A percentile compares a stretch with the other conserved stretches of the same genome.
These are phyloP conservation scores for Orycteropus afer DNA, from an alignment of 2,113 vertebrate species.

Conservation along the genomic window DNA sequence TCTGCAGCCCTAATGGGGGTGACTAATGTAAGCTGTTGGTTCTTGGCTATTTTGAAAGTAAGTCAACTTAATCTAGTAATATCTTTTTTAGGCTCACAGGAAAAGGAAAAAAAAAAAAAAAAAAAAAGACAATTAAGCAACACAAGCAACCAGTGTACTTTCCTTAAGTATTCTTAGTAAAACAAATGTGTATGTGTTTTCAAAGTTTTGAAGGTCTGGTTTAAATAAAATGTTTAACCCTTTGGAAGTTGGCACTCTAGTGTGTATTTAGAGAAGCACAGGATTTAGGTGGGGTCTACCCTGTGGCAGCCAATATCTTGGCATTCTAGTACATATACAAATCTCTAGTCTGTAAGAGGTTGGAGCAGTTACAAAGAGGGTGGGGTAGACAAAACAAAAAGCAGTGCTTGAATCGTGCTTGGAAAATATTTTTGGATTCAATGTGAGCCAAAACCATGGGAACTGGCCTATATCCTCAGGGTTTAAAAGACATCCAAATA, in stretches of 20 bases:
- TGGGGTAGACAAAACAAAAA: slow-evolving; percentile 66
- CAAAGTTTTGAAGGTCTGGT: slow-evolving; percentile 62
- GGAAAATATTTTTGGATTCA: slow-evolving; percentile 72
- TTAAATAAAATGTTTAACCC: slow-evolving; percentile 74
- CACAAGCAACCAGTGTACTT: slow-evolving; percentile 73
- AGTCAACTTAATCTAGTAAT: slow-evolving; percentile 70
- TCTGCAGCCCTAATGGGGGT: slow-evolving; percentile 44
- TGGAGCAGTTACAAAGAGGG: slow-evolving; percentile 54
- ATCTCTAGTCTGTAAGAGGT: slow-evolving; percentile 3
- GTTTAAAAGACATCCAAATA: slow-evolving; percentile 59
- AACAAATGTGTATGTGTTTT: slow-evolving; percentile 59
- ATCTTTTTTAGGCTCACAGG: slow-evolving; percentile 59
- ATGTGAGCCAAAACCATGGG: slow-evolving; percentile 67
- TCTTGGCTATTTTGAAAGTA: slow-evolving; percentile 62
- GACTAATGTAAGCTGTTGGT: slow-evolving; percentile 69
- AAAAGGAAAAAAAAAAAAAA: slow-evolving; percentile 2
- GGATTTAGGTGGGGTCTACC: not conserved
- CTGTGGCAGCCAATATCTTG: not conserved
- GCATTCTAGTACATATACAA: not conserved
- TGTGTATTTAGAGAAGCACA: not conserved
- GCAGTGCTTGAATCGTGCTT: slow-evolving; percentile 57
- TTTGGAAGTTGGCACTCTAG: not conserved
- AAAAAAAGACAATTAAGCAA: slow-evolving; percentile 63
- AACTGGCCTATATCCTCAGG: slow-evolving; percentile 67
- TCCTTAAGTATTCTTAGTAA: slow-evolving; percentile 49